phyloP scores from a whole-genome alignment of 2,888 invertebrate genomes.

The Cyaniris semiargus region DNA sequence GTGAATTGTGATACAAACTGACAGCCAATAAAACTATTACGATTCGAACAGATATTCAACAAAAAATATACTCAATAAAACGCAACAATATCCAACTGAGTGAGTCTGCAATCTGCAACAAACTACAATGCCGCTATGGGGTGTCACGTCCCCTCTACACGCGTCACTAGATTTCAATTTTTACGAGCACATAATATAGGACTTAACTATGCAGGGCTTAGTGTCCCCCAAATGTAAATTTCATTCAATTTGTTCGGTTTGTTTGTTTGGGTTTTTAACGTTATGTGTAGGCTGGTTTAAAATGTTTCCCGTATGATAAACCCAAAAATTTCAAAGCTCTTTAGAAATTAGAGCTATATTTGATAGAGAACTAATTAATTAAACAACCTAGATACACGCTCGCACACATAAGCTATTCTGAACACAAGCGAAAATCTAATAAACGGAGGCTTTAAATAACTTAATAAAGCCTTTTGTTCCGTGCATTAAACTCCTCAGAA shows the following conservation, averaged over 20 bases:
- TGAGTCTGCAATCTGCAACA: slow-evolving; percentile 16
- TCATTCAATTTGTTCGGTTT: slow-evolving; percentile 9
- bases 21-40: slow-evolving; percentile 8
- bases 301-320: neutral
- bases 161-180: slow-evolving; percentile 19
- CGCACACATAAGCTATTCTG: neutral
- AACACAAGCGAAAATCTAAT: slow-evolving; percentile 13
- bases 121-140: slow-evolving; percentile 6
- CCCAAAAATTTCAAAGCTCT: neutral
- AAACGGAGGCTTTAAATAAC: neutral
- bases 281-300: neutral
- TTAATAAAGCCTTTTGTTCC: slow-evolving; percentile 22
- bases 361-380: neutral
- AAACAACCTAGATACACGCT: neutral
- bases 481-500: slow-evolving; percentile 32
- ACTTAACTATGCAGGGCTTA: slow-evolving; percentile 12
- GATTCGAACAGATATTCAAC: neutral
- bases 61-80: slow-evolving; percentile 3
- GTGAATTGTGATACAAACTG: neutral
- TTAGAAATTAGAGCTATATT: neutral
- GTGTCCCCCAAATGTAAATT: slow-evolving; percentile 14
- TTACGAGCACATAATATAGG: slow-evolving; percentile 13
- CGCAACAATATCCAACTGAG: neutral
- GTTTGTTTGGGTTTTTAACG: neutral
- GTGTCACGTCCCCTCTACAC: slow-evolving; percentile 23